Base-by-base conservation (phyloP, 2,888 invertebrate species). In the Nemoura dubitans region DNA sequence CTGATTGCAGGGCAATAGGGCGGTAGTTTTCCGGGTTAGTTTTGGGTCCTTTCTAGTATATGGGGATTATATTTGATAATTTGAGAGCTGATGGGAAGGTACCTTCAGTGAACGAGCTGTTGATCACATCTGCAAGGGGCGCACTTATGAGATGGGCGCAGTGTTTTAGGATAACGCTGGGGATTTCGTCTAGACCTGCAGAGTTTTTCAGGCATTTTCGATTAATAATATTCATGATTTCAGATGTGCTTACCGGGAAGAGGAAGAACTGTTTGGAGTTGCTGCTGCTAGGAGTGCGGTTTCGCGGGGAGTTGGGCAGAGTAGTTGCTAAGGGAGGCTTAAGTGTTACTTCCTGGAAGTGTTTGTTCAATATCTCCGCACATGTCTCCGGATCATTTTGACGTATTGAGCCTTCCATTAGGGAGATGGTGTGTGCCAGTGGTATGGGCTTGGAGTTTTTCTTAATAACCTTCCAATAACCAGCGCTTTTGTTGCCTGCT, bases 1-100 rank as follows among this genome's bases (percentile, higher is more conserved):
- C 76, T 43, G 42, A 76, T 5, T 42, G 84, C 7, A 84, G n/a
- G 28, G n/a, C 42, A 30, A 84, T 43, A 59, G 84, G 84, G n/a
- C 43, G 43, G 16, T 84, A 43, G 28, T 84, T 84, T n/a, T 84
- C 59, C 21, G 59, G 59, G 21, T 43, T 43, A 43, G 84, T 21
- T 42, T 26, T 84, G 25, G n/a, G n/a, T 25, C 84, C 84, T 26
- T 84, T 84, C 25, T 84, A 30, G 26, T 42, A 28, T 2, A 84
- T 59, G 7, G 43, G 43, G 25, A 43, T 21, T 27, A 43, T 43
- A 25, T 84, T 84, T n/a, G 84, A 28, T 6, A 42, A 28, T 42
- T 27, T 84, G 21, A 84, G 43, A 59, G 59, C 28, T 25, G 43
- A 43, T n/a, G 84, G 84, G 30, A 84, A 42, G 28, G 25, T 25